Evolutionary conservation across 2,113 vertebrate genomes (phyloP).

Genomic region (Etheostoma cragini): DNA sequence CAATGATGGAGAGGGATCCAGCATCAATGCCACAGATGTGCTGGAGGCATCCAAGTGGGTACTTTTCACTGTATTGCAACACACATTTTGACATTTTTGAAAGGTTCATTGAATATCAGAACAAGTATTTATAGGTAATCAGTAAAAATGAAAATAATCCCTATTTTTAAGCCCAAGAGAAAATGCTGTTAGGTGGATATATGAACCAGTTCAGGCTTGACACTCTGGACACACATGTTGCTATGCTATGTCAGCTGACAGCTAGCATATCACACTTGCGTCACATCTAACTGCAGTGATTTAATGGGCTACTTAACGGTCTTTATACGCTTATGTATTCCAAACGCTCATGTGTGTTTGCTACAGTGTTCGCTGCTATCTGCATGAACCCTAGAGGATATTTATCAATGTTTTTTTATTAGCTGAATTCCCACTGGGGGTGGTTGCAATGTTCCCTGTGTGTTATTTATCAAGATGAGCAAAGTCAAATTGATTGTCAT

Average conservation of each 20-base stretch:
- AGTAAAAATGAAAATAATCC: neutral
- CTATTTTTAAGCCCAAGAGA: neutral
- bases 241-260: neutral
- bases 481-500: neutral
- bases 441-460: neutral
- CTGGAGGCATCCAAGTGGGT: constrained; percentile 93
- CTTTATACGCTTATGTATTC: neutral
- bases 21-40: constrained; percentile 87
- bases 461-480: constrained; percentile 6
- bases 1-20: constrained; percentile 65
- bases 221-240: neutral
- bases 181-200: neutral
- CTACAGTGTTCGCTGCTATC: neutral
- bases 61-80: neutral
- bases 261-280: neutral
- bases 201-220: neutral
- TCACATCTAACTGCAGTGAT: neutral
- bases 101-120: neutral
- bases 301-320: constrained; percentile 4
- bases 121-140: neutral
- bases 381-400: neutral
- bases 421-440: neutral
- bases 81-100: too few species aligned
- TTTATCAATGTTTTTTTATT: constrained; percentile 11
- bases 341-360: neutral